A percentile compares a stretch with the other conserved stretches of the same genome.
phyloP scores from a whole-genome alignment of 2,113 vertebrate genomes.

The Dipodomys ordii region DNA sequence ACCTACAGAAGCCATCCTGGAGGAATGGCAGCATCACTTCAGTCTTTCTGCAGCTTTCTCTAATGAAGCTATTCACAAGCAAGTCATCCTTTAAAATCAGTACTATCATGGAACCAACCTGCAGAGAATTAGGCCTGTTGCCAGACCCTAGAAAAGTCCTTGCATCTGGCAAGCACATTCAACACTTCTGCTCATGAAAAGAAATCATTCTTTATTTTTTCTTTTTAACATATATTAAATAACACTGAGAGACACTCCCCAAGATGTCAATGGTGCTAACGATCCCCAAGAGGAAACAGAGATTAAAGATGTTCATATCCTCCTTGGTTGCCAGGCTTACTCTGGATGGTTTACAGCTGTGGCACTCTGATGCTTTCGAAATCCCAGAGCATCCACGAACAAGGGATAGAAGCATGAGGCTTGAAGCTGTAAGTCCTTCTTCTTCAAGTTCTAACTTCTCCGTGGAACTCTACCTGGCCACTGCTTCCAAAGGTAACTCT shows the following conservation, averaged over 20 bases:
- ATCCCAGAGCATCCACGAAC: too few relatives aligned
- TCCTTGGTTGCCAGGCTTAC: not conserved
- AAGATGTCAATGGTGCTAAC: not conserved
- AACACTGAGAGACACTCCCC: not conserved
- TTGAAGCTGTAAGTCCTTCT: not conserved
- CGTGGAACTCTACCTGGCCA: not conserved
- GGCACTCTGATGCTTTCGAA: not conserved
- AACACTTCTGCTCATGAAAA: not conserved
- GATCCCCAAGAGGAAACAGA: not conserved
- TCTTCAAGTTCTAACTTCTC: not conserved
- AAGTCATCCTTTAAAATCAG: not conserved
- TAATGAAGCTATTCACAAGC: not conserved
- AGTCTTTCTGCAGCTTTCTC: not conserved
- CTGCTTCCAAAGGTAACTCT: not conserved
- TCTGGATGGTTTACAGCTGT: not conserved
- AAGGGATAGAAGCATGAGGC: not conserved
- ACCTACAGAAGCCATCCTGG: not conserved
- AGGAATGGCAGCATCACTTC: not conserved
- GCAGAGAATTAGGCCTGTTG: not conserved
- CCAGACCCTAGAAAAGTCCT: not conserved
- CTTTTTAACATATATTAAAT: not conserved
- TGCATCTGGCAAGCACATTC: not conserved
- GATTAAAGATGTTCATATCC: not conserved
- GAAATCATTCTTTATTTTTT: not conserved
- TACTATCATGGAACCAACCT: not conserved